These are phyloP conservation scores for Palloptera scutellata DNA, from an alignment of 2,888 invertebrate genomes.

Conservation along the genomic window DNA sequence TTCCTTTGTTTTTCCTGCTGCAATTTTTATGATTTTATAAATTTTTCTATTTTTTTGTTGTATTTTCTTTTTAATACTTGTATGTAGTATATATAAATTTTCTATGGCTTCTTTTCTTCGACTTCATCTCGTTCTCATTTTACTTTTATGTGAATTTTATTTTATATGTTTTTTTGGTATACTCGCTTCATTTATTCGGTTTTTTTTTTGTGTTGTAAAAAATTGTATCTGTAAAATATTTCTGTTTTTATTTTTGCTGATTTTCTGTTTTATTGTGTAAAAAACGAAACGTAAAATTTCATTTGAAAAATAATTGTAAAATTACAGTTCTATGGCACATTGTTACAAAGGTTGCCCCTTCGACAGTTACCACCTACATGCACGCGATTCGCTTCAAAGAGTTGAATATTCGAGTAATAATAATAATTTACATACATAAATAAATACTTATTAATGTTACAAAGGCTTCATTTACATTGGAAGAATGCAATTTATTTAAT, in stretches of 20 bases:
- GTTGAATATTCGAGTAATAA: too few species aligned
- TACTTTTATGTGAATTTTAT: slow-evolving; percentile 26
- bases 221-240: slow-evolving; percentile 34
- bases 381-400: background rate
- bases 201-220: slow-evolving; percentile 31
- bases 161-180: slow-evolving; percentile 30
- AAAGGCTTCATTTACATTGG: slow-evolving; percentile 4
- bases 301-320: slow-evolving; percentile 36
- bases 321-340: slow-evolving; percentile 58
- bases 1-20: slow-evolving; percentile 40
- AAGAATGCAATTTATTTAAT: too few species aligned
- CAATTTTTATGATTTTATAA: slow-evolving; percentile 49
- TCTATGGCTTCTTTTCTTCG: slow-evolving; percentile 32
- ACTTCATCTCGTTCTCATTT: slow-evolving; percentile 22
- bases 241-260: slow-evolving; percentile 29
- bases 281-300: slow-evolving; percentile 27
- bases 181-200: slow-evolving; percentile 12
- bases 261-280: slow-evolving; percentile 14
- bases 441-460: background rate
- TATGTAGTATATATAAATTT: slow-evolving; percentile 4
- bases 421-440: too few species aligned
- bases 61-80: slow-evolving; percentile 34
- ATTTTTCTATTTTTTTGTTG: slow-evolving; percentile 31
- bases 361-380: too few species aligned
- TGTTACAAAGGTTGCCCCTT: slow-evolving; percentile 20